Conservation (phyloP, 2,888 invertebrate species). For the Dynastes tityus region DNA sequence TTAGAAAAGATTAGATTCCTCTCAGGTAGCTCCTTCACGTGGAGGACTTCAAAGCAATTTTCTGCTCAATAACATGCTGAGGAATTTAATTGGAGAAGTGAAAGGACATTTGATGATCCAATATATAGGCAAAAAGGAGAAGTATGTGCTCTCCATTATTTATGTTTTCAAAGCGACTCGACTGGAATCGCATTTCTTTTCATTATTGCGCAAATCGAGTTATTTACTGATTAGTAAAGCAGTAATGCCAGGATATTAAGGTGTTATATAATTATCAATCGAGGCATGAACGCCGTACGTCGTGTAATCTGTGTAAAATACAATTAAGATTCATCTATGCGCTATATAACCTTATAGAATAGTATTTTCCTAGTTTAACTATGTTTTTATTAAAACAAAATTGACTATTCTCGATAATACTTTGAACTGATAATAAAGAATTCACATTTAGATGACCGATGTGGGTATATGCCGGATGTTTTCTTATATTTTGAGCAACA, state of each 20-base stretch:
- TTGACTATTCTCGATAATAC: too few relatives aligned
- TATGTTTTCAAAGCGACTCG: background rate
- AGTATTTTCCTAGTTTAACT: too few relatives aligned
- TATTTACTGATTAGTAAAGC: constrained; percentile 2
- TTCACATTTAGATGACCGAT: too few relatives aligned
- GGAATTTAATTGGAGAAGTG: constrained; percentile 49
- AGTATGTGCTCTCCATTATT: constrained; percentile 35
- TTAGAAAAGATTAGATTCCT: constrained; percentile 49
- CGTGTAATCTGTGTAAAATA: too few relatives aligned
- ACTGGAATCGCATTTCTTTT: background rate
- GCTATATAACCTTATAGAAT: too few relatives aligned
- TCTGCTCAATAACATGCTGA: constrained; percentile 48
- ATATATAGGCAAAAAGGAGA: constrained; percentile 40
- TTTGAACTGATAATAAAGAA: too few relatives aligned
- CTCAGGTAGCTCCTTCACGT: constrained; percentile 47
- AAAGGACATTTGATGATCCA: constrained; percentile 37
- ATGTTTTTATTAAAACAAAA: too few relatives aligned
- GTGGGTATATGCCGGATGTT: too few relatives aligned
- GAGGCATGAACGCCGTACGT: too few relatives aligned
- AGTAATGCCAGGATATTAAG: background rate
- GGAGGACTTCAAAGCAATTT: constrained; percentile 51
- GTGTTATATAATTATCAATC: too few relatives aligned
- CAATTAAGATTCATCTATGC: too few relatives aligned
- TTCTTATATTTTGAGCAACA: too few relatives aligned
- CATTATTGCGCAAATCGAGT: constrained; percentile 23